Evolutionary conservation across 2,888 invertebrate species (phyloP), one percentile per base, ranked within the genome.

Genomic region (Chymomyza procnemis): DNA sequence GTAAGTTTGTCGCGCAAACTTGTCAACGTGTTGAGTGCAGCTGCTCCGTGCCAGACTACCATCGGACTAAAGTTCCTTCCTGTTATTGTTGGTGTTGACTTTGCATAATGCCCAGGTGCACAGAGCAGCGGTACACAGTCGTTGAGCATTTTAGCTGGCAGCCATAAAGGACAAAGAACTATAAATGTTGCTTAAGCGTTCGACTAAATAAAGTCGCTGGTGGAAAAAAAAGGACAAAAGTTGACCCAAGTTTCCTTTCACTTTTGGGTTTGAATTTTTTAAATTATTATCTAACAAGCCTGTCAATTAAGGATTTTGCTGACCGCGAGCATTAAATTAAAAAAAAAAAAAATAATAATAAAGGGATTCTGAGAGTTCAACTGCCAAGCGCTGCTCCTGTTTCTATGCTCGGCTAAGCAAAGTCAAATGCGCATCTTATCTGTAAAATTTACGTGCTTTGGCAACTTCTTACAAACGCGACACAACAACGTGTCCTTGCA

Each of bases 21-120:
- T 85, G 85, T 81, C 81, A 81, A 81, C 81, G 82, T 79, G 80
- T 76, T 79, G 78, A 84, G 80, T 76, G 50, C 19, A 50, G 50
- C 50, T 50, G 50, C 18, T 50, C 8, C 50, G 9, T 50, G 18
- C 16, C 14, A 8, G 9, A 50, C 14, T 50, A 18, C 16, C 50
- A n/a, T 8, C 8, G 16, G 50, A 50, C 50, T 41, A 3, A 41
- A 41, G 34, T 41, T 41, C 12, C 34, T 41, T 41, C 34, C 34
- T 41, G 34, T 41, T 41, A 3, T 41, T 41, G 34, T 41, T 41
- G 34, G 34, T 41, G 12, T 3, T 41, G 34, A 41, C 34, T 41
- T 41, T 41, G 34, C 12, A 41, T 14, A 41, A 41, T 41, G 34
- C 34, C 34, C 34, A 41, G 12, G 34, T 41, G 34, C 12, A 41